Percentiles rank a stretch among this genome's conserved stretches.
phyloP scores from a whole-genome alignment of 2,113 vertebrate species.

The Stigmatopora nigra region DNA sequence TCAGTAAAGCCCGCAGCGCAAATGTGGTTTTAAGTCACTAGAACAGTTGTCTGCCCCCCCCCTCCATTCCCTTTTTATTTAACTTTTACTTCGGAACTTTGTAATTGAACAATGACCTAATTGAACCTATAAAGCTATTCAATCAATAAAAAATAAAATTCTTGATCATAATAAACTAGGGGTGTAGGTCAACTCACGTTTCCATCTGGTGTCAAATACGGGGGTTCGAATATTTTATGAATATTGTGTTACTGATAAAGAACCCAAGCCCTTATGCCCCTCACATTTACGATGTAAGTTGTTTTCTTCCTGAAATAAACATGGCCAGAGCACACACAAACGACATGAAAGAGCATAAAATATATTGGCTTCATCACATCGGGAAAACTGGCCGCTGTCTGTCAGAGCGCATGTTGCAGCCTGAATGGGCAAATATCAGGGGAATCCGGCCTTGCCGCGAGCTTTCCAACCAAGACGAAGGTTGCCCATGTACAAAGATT shows the following conservation, averaged over 20 bases:
- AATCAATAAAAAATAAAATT: too few relatives aligned
- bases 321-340: background rate
- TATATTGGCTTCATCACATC: background rate
- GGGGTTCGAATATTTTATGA: too few relatives aligned
- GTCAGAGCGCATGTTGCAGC: background rate
- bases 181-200: too few relatives aligned
- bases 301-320: background rate
- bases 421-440: background rate
- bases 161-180: too few relatives aligned
- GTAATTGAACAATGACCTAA: too few relatives aligned
- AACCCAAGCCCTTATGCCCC: background rate
- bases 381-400: background rate
- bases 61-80: background rate
- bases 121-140: too few relatives aligned
- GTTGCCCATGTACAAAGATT: background rate
- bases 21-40: background rate
- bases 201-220: too few relatives aligned
- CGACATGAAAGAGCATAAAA: constrained; percentile 3
- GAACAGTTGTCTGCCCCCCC: background rate
- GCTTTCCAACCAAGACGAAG: background rate
- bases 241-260: too few relatives aligned
- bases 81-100: too few relatives aligned
- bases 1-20: background rate
- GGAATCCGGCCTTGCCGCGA: background rate
- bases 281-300: background rate